Evolutionary conservation across 53 echinoderm and acorn worm genomes (phyloP), one percentile per base, ranked within the genome.

Genomic region (Holothuria leucospilota): DNA sequence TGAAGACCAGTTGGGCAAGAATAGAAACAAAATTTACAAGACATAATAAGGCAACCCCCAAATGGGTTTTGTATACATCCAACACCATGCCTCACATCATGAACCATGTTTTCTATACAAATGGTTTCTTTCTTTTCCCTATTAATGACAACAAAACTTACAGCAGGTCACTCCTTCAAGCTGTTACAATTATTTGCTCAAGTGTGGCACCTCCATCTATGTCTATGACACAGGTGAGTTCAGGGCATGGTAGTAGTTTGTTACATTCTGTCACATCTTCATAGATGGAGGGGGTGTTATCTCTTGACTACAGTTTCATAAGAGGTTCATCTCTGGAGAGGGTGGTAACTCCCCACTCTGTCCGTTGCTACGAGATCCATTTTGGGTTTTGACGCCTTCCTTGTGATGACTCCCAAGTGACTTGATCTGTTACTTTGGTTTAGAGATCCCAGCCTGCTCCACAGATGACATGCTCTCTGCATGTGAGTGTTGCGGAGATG

Each of bases 111-210:
- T 15, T 14, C 77, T 77, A 81, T 29, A 81, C 82, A 34, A n/a
- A 63, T 81, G 21, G 82, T 81, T 62, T 81, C 82, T 23, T 62
- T 81, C 62, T 81, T 81, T 20, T 81, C 82, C 25, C 82, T 81
- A 62, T 60, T 21, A 81, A 18, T 26, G 82, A 81, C 13, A 81
- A 41, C 29, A 30, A n/a, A 23, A 39, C 82, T 81, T 0, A 60
- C 18, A 38, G 82, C 82, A 30, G 82, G 28, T 62, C 21, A 14
- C 62, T 81, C 82, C 16, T 12, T 21, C 29, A 60, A n/a, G 61
- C 28, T 62, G 61, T 61, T 81, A 2, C 29, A 52, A 20, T 40
- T 56, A 21, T 81, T 27, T 9, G 30, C 29, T 27, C 64, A 24
- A 27, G 64, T 63, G 64, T 63, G 20, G 20, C 6, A 23, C 27